Percentiles rank a stretch among this genome's conserved stretches.
phyloP scores from a whole-genome alignment of 2,113 vertebrate species.

The Anguilla rostrata region DNA sequence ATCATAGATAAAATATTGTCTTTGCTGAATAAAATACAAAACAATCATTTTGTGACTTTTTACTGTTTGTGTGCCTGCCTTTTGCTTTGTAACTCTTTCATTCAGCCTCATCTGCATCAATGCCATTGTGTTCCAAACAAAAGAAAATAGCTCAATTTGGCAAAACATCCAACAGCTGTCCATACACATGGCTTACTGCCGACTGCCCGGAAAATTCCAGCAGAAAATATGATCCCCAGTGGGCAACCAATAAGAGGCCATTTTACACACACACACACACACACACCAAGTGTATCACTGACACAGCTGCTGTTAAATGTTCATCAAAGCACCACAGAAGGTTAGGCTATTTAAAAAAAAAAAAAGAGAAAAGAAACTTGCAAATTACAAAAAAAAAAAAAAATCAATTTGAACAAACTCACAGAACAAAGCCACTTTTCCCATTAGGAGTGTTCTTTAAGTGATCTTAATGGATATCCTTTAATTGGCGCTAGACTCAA shows the following conservation, averaged over 20 bases:
- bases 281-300: too few relatives aligned
- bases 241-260: too few relatives aligned
- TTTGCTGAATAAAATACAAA: background rate
- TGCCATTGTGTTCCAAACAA: too few relatives aligned
- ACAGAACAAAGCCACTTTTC: background rate
- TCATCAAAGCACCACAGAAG: too few relatives aligned
- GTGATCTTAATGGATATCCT: slow-evolving; percentile 5
- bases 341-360: background rate
- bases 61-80: background rate
- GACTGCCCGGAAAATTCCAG: too few relatives aligned
- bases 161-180: too few relatives aligned
- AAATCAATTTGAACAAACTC: background rate
- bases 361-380: background rate
- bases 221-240: too few relatives aligned
- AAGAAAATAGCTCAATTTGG: too few relatives aligned
- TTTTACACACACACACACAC: too few relatives aligned
- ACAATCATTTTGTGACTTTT: background rate
- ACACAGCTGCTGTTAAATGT: too few relatives aligned
- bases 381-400: background rate
- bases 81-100: background rate
- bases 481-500: slow-evolving; percentile 1
- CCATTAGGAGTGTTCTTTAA: slow-evolving; percentile 3
- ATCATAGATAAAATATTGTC: background rate
- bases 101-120: background rate
- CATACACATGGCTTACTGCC: too few relatives aligned